A percentile compares a stretch with the other conserved stretches of the same genome.
Evolutionary conservation across 2,888 invertebrate genomes (phyloP).

Genomic region (Arenicola marina): DNA sequence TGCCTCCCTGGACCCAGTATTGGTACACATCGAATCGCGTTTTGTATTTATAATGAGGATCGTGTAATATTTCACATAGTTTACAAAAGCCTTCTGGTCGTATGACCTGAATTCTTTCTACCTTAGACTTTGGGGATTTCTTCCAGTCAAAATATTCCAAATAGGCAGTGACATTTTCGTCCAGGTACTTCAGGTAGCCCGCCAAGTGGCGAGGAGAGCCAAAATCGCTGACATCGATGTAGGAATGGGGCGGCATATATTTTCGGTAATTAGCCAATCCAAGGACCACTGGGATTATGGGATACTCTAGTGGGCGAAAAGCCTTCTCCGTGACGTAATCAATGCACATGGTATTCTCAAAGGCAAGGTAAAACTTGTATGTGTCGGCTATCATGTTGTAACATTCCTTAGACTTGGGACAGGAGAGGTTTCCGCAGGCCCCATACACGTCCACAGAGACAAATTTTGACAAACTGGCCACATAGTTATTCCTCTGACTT

Average conservation of each 20-base stretch:
- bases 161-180: not conserved
- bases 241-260: not conserved
- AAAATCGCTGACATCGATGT: not conserved
- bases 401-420: not conserved
- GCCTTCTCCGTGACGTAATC: conserved; percentile 2
- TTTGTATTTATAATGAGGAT: not conserved
- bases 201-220: not conserved
- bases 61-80: conserved; percentile 1
- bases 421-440: not conserved
- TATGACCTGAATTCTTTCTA: not conserved
- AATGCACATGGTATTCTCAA: not conserved
- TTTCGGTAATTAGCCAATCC: not conserved
- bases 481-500: too few relatives aligned
- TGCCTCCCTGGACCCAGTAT: not conserved
- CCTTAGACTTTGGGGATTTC: not conserved
- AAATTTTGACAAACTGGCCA: too few relatives aligned
- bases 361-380: not conserved
- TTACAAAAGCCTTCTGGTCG: not conserved
- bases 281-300: not conserved
- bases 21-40: not conserved
- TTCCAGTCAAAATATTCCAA: conserved; percentile 3
- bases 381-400: not conserved
- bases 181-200: conserved; percentile 1
- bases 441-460: not conserved
- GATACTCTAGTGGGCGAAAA: not conserved